Percentiles rank a stretch among this genome's conserved stretches.
Evolutionary conservation across 2,888 invertebrate genomes (phyloP).

Genomic region (Sepiola atlantica): DNA sequence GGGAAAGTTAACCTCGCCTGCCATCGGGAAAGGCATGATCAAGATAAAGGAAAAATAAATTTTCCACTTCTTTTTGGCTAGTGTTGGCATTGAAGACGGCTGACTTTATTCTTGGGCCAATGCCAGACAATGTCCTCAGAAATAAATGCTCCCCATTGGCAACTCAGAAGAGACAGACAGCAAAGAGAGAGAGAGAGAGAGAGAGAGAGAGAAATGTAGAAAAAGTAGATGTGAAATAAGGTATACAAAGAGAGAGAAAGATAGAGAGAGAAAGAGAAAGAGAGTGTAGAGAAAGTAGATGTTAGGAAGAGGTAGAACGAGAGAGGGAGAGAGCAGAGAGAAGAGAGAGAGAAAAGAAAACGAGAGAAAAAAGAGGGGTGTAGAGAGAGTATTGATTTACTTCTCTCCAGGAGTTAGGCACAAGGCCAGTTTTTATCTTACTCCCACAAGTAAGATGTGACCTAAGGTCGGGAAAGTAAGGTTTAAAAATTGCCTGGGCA

Average conservation of each 20-base stretch:
- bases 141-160: background rate
- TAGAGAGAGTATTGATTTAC: background rate
- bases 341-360: background rate
- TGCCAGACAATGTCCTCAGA: background rate
- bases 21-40: background rate
- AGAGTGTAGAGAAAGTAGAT: too few species aligned
- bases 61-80: background rate
- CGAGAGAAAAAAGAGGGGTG: background rate
- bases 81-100: background rate
- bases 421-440: too few species aligned
- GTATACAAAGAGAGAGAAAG: background rate
- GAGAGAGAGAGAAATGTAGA: background rate
- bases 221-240: background rate
- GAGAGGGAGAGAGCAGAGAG: background rate
- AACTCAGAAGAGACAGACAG: background rate
- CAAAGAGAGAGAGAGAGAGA: too few species aligned
- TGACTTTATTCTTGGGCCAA: background rate
- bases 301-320: background rate
- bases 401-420: too few species aligned
- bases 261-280: background rate
- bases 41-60: slow-evolving; percentile 21
- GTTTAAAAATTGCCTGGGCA: too few species aligned
- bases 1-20: background rate
- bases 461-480: too few species aligned
- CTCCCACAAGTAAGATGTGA: too few species aligned